Conservation (phyloP, 1,140 invertebrate species). For the Neodiprion pinetum region DNA sequence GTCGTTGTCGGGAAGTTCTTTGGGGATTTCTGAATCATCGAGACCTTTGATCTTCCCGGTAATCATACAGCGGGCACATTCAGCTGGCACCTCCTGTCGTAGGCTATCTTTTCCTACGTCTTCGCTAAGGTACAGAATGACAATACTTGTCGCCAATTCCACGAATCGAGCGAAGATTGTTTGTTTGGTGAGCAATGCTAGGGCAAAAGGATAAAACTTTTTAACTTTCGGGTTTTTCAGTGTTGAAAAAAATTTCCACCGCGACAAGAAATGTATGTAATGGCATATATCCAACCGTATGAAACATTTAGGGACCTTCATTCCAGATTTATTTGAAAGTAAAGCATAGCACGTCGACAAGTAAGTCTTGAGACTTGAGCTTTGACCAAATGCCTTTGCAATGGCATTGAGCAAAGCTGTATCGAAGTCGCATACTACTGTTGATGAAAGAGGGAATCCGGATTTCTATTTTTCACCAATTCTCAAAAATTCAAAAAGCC, state of each 20-base stretch:
- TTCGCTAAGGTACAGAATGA: background rate
- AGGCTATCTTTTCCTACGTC: background rate
- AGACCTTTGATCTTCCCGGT: too few species aligned
- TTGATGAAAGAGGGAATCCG: background rate
- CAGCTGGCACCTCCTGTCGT: too few species aligned
- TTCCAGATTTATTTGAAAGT: background rate
- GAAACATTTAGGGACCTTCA: background rate
- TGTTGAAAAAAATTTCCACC: background rate
- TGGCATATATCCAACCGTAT: slow-evolving; percentile 10
- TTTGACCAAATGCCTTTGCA: slow-evolving; percentile 1
- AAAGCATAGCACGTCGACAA: background rate
- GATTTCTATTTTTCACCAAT: background rate
- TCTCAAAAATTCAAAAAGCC: slow-evolving; percentile 15
- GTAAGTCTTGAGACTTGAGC: background rate
- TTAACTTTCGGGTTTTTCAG: background rate
- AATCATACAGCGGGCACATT: too few species aligned
- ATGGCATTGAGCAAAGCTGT: slow-evolving; percentile 1
- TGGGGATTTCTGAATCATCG: too few species aligned
- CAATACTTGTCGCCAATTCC: background rate
- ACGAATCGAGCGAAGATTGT: background rate
- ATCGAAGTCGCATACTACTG: slow-evolving; percentile 13
- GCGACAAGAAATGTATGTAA: background rate
- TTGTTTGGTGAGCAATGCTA: background rate
- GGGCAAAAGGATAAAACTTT: background rate
- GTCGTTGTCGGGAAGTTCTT: too few species aligned